Base-by-base conservation (phyloP, 2,888 invertebrate species). In the Spialia ferax region DNA sequence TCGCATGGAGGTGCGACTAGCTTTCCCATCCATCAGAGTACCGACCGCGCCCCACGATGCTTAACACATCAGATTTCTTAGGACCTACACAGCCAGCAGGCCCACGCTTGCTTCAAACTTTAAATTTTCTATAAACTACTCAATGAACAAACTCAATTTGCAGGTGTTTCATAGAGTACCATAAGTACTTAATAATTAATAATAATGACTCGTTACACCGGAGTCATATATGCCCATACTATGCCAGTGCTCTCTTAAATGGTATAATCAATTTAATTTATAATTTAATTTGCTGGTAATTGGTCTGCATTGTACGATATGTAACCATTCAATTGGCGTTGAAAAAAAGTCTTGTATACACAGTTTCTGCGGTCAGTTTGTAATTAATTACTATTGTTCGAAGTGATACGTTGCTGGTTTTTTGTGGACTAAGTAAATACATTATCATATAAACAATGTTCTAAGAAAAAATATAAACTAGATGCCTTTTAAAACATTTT, bases 231-330 rank as follows among this genome's bases (percentile, higher is more conserved):
- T 20, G 62, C 52, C n/a, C 48, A 22, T 42, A 60, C 18, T 26
- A 48, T 60, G 60, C 22, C 50, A 15, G 15, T 29, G 32, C 15
- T 48, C 50, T 15, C 52, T 35, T 54, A 22, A 62, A 38, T 22
- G 62, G 59, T 60, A 60, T 60, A 38, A 62, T 62, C 62, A 60
- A 60, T 62, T 62, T 38, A 55, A 42, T 63, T 63, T 63, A 63
- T 63, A 63, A 55, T 63, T 63, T 54, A 63, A 55, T 55, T 63
- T 55, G 42, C 23, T 22, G 54, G 54, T 63, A 55, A 54, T 55
- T 63, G 26, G 35, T 62, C 52, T 6, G 15, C 38, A 52, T 15
- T 62, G 45, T 60, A 18, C 15, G 42, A 60, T 60, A 60, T 57
- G 42, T 29, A 15, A 10, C 18, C 38, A 23, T 45, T 45, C 42